A percentile compares a stretch with the other conserved stretches of the same genome.
These are phyloP conservation scores for Rhea americana DNA, from an alignment of 2,113 vertebrate genomes.

Conservation along the genomic window DNA sequence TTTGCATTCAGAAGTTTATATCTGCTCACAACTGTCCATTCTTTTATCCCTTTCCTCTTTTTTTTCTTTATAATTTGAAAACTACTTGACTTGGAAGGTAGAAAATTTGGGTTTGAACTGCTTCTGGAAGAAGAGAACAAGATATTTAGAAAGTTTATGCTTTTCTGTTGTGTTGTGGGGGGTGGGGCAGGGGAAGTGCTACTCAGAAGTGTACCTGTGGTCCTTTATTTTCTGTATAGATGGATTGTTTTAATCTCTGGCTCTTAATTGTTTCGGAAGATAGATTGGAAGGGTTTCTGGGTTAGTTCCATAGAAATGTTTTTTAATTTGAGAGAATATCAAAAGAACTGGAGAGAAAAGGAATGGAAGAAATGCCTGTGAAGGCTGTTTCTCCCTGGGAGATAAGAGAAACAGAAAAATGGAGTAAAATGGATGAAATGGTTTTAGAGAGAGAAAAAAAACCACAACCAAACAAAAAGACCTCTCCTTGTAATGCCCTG, in stretches of 20 bases:
- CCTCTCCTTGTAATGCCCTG: neutral
- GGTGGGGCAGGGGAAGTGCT: neutral
- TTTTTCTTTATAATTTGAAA: neutral
- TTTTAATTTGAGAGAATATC: neutral
- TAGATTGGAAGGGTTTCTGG: neutral
- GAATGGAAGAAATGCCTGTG: neutral
- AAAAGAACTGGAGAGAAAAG: neutral
- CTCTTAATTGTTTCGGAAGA: neutral
- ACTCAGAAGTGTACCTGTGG: neutral
- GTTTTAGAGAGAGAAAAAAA: neutral
- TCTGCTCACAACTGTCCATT: neutral
- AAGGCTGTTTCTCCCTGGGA: neutral
- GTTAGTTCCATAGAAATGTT: neutral
- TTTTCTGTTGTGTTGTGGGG: neutral
- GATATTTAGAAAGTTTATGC: neutral
- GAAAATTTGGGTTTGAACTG: neutral
- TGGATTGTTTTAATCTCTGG: neutral
- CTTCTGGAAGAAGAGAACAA: neutral
- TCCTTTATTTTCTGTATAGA: neutral
- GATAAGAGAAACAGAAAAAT: neutral
- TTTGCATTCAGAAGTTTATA: neutral
- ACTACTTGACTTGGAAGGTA: neutral
- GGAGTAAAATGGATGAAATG: neutral
- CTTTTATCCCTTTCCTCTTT: neutral
- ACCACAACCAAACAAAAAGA: neutral